Conservation (phyloP, 2,888 invertebrate genomes). For the Ernsta delagoae region DNA sequence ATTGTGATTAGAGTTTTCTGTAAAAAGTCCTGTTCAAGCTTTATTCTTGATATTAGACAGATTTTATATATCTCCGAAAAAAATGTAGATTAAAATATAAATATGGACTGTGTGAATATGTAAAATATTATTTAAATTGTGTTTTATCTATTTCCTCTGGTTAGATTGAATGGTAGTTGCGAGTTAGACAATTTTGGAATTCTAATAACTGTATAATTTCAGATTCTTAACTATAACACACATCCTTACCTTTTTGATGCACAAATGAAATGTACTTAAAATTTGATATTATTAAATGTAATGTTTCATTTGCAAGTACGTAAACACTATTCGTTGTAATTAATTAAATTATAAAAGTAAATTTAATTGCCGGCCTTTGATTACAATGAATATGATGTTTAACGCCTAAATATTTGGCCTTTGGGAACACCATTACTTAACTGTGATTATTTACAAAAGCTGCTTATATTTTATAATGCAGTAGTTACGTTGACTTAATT, state of each 20-base stretch:
- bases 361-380: slow-evolving; percentile 63
- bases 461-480: slow-evolving; percentile 50
- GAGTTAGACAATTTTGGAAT: slow-evolving; percentile 13
- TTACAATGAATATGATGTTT: slow-evolving; percentile 43
- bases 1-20: slow-evolving; percentile 30
- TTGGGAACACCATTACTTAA: slow-evolving; percentile 73
- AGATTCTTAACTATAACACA: slow-evolving; percentile 37
- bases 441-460: slow-evolving; percentile 81
- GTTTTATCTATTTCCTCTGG: not conserved
- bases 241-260: slow-evolving; percentile 39
- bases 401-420: slow-evolving; percentile 67
- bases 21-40: slow-evolving; percentile 36
- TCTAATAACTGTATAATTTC: slow-evolving; percentile 29
- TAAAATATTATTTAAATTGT: slow-evolving; percentile 21
- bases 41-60: slow-evolving; percentile 37
- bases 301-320: slow-evolving; percentile 48
- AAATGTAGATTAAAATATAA: slow-evolving; percentile 23
- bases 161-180: not conserved
- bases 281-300: slow-evolving; percentile 62
- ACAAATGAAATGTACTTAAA: slow-evolving; percentile 68
- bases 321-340: slow-evolving; percentile 43
- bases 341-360: slow-evolving; percentile 55
- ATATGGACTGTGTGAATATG: slow-evolving; percentile 20
- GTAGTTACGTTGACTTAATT: slow-evolving; percentile 16
- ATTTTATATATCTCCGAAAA: slow-evolving; percentile 27